Evolutionary conservation across 2,888 invertebrate genomes (phyloP).

Genomic region (Sipha maydis): DNA sequence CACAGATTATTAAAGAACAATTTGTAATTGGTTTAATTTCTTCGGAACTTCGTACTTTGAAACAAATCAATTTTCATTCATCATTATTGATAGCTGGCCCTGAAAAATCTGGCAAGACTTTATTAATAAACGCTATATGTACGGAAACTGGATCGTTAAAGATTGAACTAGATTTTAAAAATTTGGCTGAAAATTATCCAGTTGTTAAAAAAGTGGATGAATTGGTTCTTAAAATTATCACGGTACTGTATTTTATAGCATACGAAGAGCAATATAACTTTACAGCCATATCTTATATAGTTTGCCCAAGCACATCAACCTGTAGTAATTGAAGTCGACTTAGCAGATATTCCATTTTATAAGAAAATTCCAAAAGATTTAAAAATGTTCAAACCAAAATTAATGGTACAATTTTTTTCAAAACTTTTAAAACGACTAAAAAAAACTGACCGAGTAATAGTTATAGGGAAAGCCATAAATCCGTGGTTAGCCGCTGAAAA

Average conservation of each 20-base stretch:
- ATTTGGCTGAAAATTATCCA: background rate
- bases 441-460: constrained; percentile 27
- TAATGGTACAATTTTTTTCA: background rate
- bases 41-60: background rate
- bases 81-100: background rate
- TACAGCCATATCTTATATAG: background rate
- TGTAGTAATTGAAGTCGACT: constrained; percentile 41
- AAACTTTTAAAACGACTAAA: constrained; percentile 5
- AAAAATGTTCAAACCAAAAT: background rate
- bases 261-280: background rate
- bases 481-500: constrained; percentile 18
- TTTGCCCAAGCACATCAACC: constrained; percentile 20
- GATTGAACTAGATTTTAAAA: background rate
- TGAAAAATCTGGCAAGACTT: background rate
- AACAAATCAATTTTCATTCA: background rate
- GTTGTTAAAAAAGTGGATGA: background rate
- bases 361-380: constrained; percentile 31
- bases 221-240: background rate
- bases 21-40: background rate
- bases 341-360: constrained; percentile 44
- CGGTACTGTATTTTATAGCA: background rate
- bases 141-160: background rate
- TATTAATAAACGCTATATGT: constrained; percentile 6
- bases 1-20: constrained; percentile 1
- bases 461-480: constrained; percentile 33